Evolutionary conservation across 2,888 invertebrate species (phyloP), one percentile per base, ranked within the genome.

Genomic region (Synanthedon vespiformis): DNA sequence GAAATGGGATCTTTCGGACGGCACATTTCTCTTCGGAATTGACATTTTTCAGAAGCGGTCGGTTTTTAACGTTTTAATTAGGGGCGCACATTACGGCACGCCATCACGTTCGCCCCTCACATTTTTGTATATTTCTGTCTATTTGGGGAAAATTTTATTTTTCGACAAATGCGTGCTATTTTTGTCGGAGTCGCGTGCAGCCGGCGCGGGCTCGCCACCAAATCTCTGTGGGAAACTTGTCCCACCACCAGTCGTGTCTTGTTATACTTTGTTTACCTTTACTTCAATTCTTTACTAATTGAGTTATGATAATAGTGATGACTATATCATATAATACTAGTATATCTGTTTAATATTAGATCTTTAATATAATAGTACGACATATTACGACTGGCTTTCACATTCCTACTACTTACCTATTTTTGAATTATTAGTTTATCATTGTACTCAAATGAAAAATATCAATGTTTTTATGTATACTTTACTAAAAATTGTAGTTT

Each of bases 31-130:
- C 84, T 85, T 85, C 80, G 76, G 76, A 87, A 86, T 83, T 86
- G 86, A 83, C 86, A 80, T 84, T 84, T 85, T 87, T 84, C 82
- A 78, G 81, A 79, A 85, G 73, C 82, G 75, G 84, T 80, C 71
- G 83, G 83, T 87, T 87, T 86, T 87, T 86, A 87, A 86, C 86
- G 80, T 86, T 86, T 87, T 86, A 86, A 87, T 87, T 86, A 87
- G 87, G 85, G 86, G 85, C 85, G 84, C 84, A 77, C 85, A 87
- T 87, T 87, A 87, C 84, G 80, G 80, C 80, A 74, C 81, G 84
- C 82, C 80, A 76, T 77, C 83, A 77, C 83, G 81, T 74, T 80
- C 83, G 81, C 84, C 87, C 86, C 85, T 80, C 79, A 84, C 84
- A 86, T 85, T 85, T 87, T 86, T 86, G 86, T 86, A 82, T 85